Evolutionary conservation across 2,113 vertebrate species (phyloP).

Genomic region (Deroptyus accipitrinus): DNA sequence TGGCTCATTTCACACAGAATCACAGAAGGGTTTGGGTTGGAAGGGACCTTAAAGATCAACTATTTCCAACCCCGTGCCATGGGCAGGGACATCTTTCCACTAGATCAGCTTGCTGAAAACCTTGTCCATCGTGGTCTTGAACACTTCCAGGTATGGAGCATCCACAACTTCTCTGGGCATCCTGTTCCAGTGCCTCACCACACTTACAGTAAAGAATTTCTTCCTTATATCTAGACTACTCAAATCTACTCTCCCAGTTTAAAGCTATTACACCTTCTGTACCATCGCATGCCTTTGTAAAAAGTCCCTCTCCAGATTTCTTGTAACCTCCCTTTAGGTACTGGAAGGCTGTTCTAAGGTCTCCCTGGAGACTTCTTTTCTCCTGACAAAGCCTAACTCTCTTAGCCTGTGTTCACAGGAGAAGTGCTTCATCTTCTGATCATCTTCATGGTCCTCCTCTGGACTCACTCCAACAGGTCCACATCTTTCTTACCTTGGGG

Average conservation of each 20-base stretch:
- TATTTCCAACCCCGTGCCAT: neutral
- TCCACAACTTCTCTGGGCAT: neutral
- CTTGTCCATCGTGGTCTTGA: neutral
- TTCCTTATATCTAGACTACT: neutral
- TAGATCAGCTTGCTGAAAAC: neutral
- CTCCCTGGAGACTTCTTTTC: neutral
- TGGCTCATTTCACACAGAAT: neutral
- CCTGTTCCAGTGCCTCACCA: neutral
- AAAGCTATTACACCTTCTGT: neutral
- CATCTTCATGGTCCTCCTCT: neutral
- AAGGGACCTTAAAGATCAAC: neutral
- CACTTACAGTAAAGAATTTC: neutral
- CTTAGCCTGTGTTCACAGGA: neutral
- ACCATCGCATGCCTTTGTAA: neutral
- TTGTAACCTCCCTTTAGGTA: neutral
- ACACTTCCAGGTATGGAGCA: neutral
- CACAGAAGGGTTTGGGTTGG: neutral
- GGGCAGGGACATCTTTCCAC: neutral
- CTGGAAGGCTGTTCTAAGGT: neutral
- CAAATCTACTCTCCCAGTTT: neutral
- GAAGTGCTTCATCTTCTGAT: neutral
- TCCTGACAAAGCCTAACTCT: neutral
- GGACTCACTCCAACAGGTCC: neutral
- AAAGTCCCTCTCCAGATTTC: neutral
- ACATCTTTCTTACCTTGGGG: neutral